Percentiles rank a stretch among this genome's conserved stretches.
Conservation (phyloP, 2,113 vertebrate genomes). For the Nerophis lumbriciformis region DNA sequence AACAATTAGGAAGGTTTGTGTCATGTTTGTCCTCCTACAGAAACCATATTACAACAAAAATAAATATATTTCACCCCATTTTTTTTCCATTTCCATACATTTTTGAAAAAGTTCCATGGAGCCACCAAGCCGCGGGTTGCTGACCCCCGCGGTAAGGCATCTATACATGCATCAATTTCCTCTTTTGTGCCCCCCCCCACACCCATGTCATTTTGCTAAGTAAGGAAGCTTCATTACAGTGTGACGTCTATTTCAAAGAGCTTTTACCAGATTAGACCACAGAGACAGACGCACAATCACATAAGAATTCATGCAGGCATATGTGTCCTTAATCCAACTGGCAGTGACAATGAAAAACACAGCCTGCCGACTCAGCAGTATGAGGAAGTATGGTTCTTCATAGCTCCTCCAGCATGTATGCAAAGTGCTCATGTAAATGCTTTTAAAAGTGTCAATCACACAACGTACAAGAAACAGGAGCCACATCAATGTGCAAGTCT, state of each 20-base stretch:
- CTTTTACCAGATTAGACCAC: constrained; percentile 40
- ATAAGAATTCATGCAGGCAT: constrained; percentile 46
- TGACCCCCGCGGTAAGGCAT: constrained; percentile 17
- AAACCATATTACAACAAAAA: too few relatives aligned
- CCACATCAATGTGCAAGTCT: constrained; percentile 6
- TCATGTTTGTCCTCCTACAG: too few relatives aligned
- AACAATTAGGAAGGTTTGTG: too few relatives aligned
- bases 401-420: constrained; percentile 14
- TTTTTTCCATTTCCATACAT: too few relatives aligned
- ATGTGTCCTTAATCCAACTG: constrained; percentile 52
- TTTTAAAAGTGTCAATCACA: constrained; percentile 13
- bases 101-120: too few relatives aligned
- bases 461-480: constrained; percentile 4
- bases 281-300: constrained; percentile 20
- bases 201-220: constrained; percentile 13
- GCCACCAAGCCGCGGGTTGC: too few relatives aligned
- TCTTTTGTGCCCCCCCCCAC: constrained; percentile 24
- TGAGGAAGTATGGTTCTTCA: constrained; percentile 42
- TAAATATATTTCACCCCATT: too few relatives aligned
- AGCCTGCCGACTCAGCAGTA: constrained; percentile 35
- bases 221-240: constrained; percentile 7
- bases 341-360: constrained; percentile 46
- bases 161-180: constrained; percentile 19
- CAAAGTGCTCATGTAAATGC: constrained; percentile 17
- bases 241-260: constrained; percentile 20